phyloP scores from a whole-genome alignment of 2,888 invertebrate species.

The Eristalis tenax region DNA sequence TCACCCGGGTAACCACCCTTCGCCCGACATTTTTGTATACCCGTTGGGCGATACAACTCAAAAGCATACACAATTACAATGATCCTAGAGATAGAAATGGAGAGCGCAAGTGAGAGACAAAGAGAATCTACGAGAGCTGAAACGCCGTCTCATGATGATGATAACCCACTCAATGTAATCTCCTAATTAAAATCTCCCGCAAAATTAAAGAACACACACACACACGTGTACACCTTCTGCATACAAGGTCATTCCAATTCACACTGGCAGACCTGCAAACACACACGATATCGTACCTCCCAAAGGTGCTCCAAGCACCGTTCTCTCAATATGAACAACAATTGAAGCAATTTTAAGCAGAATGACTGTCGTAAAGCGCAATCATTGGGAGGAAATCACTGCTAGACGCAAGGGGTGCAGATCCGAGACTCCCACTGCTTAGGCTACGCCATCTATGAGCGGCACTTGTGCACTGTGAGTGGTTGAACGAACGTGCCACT shows the following conservation, averaged over 20 bases:
- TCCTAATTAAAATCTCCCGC: constrained; percentile 71
- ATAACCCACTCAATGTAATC: constrained; percentile 70
- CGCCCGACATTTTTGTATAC: not conserved
- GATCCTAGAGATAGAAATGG: constrained; percentile 8
- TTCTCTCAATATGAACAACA: constrained; percentile 30
- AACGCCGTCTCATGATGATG: constrained; percentile 21
- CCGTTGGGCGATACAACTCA: not conserved
- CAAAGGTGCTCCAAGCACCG: constrained; percentile 41
- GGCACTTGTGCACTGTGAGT: not conserved
- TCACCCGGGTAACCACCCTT: constrained; percentile 7
- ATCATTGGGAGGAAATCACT: constrained; percentile 63
- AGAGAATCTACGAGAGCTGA: not conserved
- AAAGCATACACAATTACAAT: constrained; percentile 36
- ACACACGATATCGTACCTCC: constrained; percentile 5
- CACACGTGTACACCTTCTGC: constrained; percentile 13
- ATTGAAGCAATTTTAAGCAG: constrained; percentile 60
- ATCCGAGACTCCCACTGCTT: not conserved
- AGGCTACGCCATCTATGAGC: not conserved
- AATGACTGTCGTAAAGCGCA: constrained; percentile 63
- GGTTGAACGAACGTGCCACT: constrained; percentile 20
- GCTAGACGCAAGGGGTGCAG: constrained; percentile 29
- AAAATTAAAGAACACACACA: constrained; percentile 64
- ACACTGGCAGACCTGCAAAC: constrained; percentile 18
- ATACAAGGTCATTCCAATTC: constrained; percentile 57
- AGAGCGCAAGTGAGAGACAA: not conserved